A percentile compares a stretch with the other conserved stretches of the same genome.
These are phyloP conservation scores for Theretra japonica DNA, from an alignment of 2,888 invertebrate species.

Conservation along the genomic window DNA sequence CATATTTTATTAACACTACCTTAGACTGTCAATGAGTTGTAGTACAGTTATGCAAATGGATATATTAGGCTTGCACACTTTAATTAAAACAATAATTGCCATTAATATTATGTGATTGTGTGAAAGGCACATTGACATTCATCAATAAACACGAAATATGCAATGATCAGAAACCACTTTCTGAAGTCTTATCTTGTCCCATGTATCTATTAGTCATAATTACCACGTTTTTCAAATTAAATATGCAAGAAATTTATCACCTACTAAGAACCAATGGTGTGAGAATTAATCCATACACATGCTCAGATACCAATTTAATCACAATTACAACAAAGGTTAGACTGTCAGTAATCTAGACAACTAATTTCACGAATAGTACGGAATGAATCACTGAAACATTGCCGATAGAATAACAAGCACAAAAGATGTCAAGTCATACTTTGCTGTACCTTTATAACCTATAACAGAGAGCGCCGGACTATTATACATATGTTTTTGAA, in stretches of 20 bases:
- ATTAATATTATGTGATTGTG: not conserved
- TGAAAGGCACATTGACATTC: not conserved
- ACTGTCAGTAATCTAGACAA: not conserved
- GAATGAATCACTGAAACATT: constrained; percentile 30
- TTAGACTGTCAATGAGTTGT: too few species aligned
- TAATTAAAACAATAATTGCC: not conserved
- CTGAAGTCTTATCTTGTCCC: not conserved
- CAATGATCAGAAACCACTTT: not conserved
- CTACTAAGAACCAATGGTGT: not conserved
- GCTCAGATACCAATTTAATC: not conserved
- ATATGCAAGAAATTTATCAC: not conserved
- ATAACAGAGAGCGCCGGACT: constrained; percentile 30
- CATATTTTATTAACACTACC: too few species aligned
- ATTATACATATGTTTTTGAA: constrained; percentile 43
- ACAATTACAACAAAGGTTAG: not conserved
- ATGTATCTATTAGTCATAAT: not conserved
- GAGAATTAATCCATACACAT: not conserved
- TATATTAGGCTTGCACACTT: not conserved
- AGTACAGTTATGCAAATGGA: not conserved
- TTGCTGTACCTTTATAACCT: constrained; percentile 35
- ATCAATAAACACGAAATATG: not conserved
- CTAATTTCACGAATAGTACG: too few species aligned
- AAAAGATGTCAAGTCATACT: constrained; percentile 48
- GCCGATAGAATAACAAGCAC: constrained; percentile 37
- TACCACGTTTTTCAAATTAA: not conserved